phyloP scores from a whole-genome alignment of 1,140 invertebrate species.

The Centruroides sculpturatus region DNA sequence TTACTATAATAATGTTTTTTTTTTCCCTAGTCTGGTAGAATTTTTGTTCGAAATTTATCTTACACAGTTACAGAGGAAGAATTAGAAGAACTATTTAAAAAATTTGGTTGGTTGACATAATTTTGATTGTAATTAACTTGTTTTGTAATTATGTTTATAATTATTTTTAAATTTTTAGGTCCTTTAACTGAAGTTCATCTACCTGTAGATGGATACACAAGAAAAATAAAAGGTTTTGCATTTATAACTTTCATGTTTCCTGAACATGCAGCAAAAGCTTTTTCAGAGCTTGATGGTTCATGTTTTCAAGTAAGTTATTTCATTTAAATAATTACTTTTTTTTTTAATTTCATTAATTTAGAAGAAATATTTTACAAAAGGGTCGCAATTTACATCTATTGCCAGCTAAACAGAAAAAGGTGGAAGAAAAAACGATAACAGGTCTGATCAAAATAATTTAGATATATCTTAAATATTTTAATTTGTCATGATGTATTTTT shows the following conservation, averaged over 20 bases:
- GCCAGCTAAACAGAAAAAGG: constrained; percentile 54
- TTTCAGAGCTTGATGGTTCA: constrained; percentile 70
- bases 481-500: no score
- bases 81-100: constrained; percentile 64
- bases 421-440: background rate
- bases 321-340: no score
- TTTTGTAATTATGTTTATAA: background rate
- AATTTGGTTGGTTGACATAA: constrained; percentile 51
- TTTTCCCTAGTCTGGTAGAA: constrained; percentile 52
- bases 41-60: constrained; percentile 87
- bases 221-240: constrained; percentile 86
- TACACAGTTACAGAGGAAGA: constrained; percentile 82
- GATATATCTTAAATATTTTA: no score
- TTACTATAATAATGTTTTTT: no score
- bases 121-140: background rate
- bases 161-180: constrained; percentile 37
- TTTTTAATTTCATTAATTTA: no score
- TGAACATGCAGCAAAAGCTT: constrained; percentile 85
- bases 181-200: constrained; percentile 74
- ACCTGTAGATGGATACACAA: constrained; percentile 68
- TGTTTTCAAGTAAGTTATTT: constrained; percentile 45
- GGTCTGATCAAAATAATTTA: no score
- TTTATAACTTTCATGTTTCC: constrained; percentile 86
- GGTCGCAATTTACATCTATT: constrained; percentile 88
- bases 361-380: constrained; percentile 15